A percentile compares a stretch with the other conserved stretches of the same genome.
Conservation (phyloP, 2,113 vertebrate genomes). For the Pachypanchax playfairii region DNA sequence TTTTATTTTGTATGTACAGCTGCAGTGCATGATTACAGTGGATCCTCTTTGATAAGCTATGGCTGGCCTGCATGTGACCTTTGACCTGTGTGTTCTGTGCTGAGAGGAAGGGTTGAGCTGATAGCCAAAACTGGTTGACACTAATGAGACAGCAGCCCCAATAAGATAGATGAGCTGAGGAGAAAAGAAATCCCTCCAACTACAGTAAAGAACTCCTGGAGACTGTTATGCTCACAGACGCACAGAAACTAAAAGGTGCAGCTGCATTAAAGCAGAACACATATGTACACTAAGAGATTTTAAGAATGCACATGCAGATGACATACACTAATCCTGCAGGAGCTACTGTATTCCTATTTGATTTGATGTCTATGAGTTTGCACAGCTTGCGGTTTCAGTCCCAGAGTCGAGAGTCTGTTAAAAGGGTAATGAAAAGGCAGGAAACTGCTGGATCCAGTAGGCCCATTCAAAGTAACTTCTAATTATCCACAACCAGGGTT, state of each 20-base stretch:
- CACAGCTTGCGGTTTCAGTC: constrained; percentile 45
- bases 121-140: constrained; percentile 45
- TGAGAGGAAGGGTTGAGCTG: constrained; percentile 28
- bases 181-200: constrained; percentile 26
- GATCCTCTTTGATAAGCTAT: constrained; percentile 27
- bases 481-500: constrained; percentile 36
- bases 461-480: constrained; percentile 39
- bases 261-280: constrained; percentile 19
- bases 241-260: constrained; percentile 4
- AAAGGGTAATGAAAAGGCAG: constrained; percentile 68
- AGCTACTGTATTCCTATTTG: constrained; percentile 43
- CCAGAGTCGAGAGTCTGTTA: constrained; percentile 63
- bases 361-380: constrained; percentile 33
- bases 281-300: constrained; percentile 18
- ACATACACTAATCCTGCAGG: constrained; percentile 35
- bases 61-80: constrained; percentile 40
- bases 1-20: constrained; percentile 2
- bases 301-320: constrained; percentile 31
- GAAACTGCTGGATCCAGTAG: constrained; percentile 53
- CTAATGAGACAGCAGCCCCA: constrained; percentile 53
- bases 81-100: constrained; percentile 22
- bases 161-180: constrained; percentile 44
- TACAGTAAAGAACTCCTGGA: constrained; percentile 1
- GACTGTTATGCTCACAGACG: background rate
- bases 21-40: constrained; percentile 2